Percentiles rank a stretch among this genome's conserved stretches.
phyloP scores from a whole-genome alignment of 2,113 vertebrate genomes.

The Microcebus lehilahytsara region DNA sequence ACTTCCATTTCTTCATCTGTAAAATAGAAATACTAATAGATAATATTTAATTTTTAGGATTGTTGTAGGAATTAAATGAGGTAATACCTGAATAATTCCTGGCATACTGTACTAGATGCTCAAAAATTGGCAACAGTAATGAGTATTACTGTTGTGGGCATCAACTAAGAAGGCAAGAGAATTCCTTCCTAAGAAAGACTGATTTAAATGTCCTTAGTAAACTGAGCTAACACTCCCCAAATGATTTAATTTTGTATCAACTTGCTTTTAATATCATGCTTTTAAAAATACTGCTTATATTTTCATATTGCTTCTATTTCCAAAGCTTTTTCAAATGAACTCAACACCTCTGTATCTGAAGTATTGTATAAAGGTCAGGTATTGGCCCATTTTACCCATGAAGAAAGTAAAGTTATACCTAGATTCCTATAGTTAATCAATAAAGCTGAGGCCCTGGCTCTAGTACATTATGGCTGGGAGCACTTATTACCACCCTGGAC shows the following conservation, averaged over 20 bases:
- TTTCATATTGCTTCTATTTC: neutral
- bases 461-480: neutral
- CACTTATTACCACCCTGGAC: neutral
- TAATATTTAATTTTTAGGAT: neutral
- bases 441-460: neutral
- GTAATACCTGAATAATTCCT: neutral
- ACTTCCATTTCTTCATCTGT: neutral
- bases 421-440: neutral
- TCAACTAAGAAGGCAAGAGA: neutral
- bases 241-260: constrained; percentile 7
- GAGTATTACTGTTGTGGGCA: neutral
- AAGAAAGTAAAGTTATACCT: neutral
- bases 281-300: neutral
- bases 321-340: constrained; percentile 21
- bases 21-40: neutral
- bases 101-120: neutral
- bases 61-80: neutral
- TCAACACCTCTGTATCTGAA: neutral
- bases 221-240: neutral
- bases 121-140: neutral
- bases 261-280: constrained; percentile 12
- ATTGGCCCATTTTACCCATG: constrained; percentile 46
- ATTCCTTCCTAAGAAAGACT: neutral
- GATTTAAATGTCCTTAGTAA: neutral
- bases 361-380: neutral